A percentile compares a stretch with the other conserved stretches of the same genome.
Conservation (phyloP, 2,888 invertebrate species). For the Agrotis segetum region DNA sequence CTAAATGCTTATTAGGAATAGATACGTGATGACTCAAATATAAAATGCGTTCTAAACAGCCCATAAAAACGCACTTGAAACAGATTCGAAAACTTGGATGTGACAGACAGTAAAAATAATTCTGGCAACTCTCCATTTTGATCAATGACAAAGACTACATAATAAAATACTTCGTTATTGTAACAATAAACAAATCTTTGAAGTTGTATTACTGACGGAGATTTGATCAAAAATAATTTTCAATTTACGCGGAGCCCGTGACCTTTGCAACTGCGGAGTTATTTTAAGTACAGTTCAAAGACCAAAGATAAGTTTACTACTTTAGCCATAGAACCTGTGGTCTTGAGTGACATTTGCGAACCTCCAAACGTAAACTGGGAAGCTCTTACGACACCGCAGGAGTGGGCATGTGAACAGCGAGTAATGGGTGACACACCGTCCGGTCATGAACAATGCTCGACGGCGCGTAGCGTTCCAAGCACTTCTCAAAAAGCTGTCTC, state of each 20-base stretch:
- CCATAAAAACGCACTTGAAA: constrained; percentile 11
- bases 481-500: no score
- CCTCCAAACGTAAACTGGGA: no score
- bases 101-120: constrained; percentile 36
- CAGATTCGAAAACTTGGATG: not conserved
- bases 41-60: constrained; percentile 9
- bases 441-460: no score
- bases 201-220: constrained; percentile 14
- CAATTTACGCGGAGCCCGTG: constrained; percentile 11
- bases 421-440: no score
- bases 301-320: not conserved
- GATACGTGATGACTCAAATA: not conserved
- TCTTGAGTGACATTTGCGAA: not conserved
- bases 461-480: no score
- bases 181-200: constrained; percentile 24
- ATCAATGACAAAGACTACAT: constrained; percentile 15
- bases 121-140: constrained; percentile 37
- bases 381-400: no score
- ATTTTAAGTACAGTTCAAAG: constrained; percentile 17
- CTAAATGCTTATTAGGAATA: not conserved
- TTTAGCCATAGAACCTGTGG: not conserved
- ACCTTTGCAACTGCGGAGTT: not conserved
- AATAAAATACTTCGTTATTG: not conserved
- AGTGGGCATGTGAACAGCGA: no score
- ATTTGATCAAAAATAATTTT: constrained; percentile 25